phyloP scores from a whole-genome alignment of 2,888 invertebrate species.

The Cantharis nigra region DNA sequence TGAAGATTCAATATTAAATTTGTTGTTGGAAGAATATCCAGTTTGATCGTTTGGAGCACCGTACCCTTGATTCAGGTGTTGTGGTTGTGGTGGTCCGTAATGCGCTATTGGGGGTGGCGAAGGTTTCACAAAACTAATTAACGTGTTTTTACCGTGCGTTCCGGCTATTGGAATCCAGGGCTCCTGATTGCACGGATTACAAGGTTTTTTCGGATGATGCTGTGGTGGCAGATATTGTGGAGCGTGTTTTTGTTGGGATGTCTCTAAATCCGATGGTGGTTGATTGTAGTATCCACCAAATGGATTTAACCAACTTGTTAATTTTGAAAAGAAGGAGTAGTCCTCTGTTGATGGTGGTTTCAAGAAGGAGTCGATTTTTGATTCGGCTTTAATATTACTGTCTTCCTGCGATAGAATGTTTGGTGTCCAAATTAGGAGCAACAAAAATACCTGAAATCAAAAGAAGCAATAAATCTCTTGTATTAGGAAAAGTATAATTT shows the following conservation, averaged over 20 bases:
- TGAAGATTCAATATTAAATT: conserved; percentile 17
- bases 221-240: conserved; percentile 34
- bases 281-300: conserved; percentile 46
- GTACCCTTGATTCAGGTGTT: conserved; percentile 3
- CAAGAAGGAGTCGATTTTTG: conserved; percentile 53
- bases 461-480: conserved; percentile 1
- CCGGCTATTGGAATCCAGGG: conserved; percentile 82
- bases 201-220: conserved; percentile 46
- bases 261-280: conserved; percentile 34
- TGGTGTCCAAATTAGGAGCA: conserved; percentile 29
- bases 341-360: conserved; percentile 54
- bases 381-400: conserved; percentile 31
- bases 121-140: conserved; percentile 45
- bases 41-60: conserved; percentile 22
- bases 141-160: conserved; percentile 40
- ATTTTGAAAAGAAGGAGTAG: conserved; percentile 55
- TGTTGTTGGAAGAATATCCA: conserved; percentile 18
- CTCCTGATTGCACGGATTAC: conserved; percentile 77
- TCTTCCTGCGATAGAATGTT: conserved; percentile 36
- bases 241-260: conserved; percentile 28
- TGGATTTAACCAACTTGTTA: conserved; percentile 67
- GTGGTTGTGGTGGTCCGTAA: conserved; percentile 24
- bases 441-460: conserved; percentile 37
- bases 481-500: neutral
- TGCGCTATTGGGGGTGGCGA: conserved; percentile 24